Evolutionary conservation across 1,140 invertebrate genomes (phyloP).

Genomic region (Coboldia fuscipes): DNA sequence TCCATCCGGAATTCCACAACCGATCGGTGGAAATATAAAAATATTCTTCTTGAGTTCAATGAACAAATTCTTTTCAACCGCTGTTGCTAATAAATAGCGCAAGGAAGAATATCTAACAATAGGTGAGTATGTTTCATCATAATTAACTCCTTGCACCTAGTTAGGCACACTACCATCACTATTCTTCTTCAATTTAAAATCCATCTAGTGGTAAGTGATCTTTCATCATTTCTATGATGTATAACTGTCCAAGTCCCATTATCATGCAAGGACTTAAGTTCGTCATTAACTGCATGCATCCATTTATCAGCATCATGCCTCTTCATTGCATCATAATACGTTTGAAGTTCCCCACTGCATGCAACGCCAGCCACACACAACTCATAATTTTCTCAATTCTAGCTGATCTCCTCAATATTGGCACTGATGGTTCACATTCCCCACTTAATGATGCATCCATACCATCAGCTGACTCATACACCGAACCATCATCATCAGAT

Average conservation of each 20-base stretch:
- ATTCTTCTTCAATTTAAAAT: conserved; percentile 16
- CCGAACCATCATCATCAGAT: too few relatives aligned
- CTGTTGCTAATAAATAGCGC: conserved; percentile 3
- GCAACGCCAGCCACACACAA: too few relatives aligned
- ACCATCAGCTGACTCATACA: too few relatives aligned
- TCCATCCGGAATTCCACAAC: too few relatives aligned
- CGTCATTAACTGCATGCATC: too few relatives aligned
- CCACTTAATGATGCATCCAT: too few relatives aligned
- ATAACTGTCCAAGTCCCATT: conserved; percentile 7
- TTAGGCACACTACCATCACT: conserved; percentile 8
- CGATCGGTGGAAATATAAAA: not conserved
- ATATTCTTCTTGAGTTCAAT: conserved; percentile 12
- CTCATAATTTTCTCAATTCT: too few relatives aligned
- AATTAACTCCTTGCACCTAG: conserved; percentile 13
- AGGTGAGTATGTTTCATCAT: conserved; percentile 17
- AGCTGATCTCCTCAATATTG: too few relatives aligned
- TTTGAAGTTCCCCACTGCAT: too few relatives aligned
- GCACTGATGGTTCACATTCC: too few relatives aligned
- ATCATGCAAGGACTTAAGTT: conserved; percentile 8
- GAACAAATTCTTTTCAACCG: conserved; percentile 3
- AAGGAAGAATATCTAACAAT: conserved; percentile 7
- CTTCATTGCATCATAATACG: too few relatives aligned
- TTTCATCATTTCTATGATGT: conserved; percentile 1
- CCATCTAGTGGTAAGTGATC: conserved; percentile 10
- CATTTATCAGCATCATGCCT: too few relatives aligned